Evolutionary conservation across 2,113 vertebrate genomes (phyloP), one percentile per base, ranked within the genome.

Genomic region (Petrocephalus zakoni): DNA sequence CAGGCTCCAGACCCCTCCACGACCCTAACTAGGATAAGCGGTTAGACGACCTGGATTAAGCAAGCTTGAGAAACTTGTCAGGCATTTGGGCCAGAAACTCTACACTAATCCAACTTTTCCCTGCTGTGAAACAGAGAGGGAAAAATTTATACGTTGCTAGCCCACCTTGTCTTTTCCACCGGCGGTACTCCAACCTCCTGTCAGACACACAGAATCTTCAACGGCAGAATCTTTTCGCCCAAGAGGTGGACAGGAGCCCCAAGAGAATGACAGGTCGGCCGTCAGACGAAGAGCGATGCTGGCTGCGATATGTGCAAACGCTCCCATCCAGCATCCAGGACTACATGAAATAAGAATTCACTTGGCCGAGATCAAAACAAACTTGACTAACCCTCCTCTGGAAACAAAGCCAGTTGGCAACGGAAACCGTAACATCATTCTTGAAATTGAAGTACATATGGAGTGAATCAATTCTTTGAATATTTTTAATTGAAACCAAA

Each of bases 401-500:
- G 84, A 85, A 83, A 88, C 83, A 55, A 88, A 88, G 47, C 88
- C 46, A 75, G 55, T 42, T 46, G 72, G 72, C 72, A 51, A 88
- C 52, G 21, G 72, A 22, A 78, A 84, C 88, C 61, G 47, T 83
- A 88, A 87, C 55, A 72, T 87, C 85, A 49, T 86, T 89, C 49
- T 42, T 9, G 72, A 88, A 88, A 88, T 88, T 85, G 56, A 90
- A 85, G 61, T 68, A 68, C 61, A 68, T 29, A 68, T 68, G 61
- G 61, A 68, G 9, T 68, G 61, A 68, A 68, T 68, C 61, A 68
- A 68, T 29, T 29, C 61, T 68, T 68, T 68, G 72, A 42, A 78
- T 78, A 42, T 78, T 78, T 78, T 78, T 78, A 89, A 84, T 88
- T 83, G 55, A 53, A 87, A 90, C 89, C 91, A 93, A 92, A 93